These are phyloP conservation scores for Varanus salvator DNA, from an alignment of 2,113 vertebrate genomes.

Conservation along the genomic window DNA sequence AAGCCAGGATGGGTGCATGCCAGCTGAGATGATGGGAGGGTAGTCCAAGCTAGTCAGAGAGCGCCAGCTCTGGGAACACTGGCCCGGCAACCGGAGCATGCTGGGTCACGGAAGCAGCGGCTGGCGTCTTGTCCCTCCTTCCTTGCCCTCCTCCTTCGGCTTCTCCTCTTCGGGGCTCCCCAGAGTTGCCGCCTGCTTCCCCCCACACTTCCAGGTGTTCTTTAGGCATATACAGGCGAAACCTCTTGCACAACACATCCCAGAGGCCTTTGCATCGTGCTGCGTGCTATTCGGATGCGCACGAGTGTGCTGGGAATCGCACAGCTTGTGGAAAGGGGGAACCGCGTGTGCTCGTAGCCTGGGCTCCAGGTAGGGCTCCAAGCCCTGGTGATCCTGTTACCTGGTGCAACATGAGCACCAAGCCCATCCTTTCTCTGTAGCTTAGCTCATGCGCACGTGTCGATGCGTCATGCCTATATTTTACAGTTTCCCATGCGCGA, in stretches of 20 bases:
- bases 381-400: neutral
- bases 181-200: neutral
- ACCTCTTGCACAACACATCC: no score
- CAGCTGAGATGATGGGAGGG: no score
- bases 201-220: neutral
- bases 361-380: neutral
- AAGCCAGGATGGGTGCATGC: no score
- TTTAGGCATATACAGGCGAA: neutral
- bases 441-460: neutral
- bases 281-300: neutral
- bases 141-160: neutral
- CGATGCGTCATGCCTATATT: neutral
- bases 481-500: neutral
- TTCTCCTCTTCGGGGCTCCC: neutral
- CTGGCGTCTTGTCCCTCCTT: neutral
- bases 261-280: neutral
- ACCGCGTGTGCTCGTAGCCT: neutral
- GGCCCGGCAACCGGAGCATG: no score
- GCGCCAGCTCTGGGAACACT: no score
- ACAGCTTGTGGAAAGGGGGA: neutral
- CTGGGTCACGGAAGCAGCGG: no score
- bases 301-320: neutral
- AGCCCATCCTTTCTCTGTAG: neutral
- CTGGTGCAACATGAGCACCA: neutral
- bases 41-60: no score